phyloP scores from a whole-genome alignment of 2,797 vertebrate genomes.

The Etheostoma nigrum region DNA sequence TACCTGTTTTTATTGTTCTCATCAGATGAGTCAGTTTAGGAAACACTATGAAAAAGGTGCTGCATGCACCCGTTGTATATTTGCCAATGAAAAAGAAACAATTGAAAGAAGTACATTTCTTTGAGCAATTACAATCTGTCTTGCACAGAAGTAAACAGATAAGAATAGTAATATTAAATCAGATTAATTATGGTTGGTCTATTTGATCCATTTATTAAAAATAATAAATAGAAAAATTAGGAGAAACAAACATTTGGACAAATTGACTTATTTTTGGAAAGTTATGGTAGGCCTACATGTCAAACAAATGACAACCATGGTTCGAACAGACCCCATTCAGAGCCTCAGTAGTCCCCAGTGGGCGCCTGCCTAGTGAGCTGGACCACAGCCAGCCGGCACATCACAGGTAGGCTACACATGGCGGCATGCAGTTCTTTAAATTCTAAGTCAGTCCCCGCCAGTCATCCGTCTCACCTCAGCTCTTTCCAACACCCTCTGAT shows the following conservation, averaged over 20 bases:
- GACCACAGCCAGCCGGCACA: slow-evolving; percentile 74
- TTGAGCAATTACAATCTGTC: background rate
- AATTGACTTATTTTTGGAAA: background rate
- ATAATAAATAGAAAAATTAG: background rate
- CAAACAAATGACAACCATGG: slow-evolving; percentile 6
- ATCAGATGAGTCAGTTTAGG: slow-evolving; percentile 26
- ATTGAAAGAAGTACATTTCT: background rate
- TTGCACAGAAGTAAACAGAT: background rate
- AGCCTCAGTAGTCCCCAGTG: slow-evolving; percentile 35
- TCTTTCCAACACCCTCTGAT: slow-evolving; percentile 15
- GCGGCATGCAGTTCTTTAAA: slow-evolving; percentile 28
- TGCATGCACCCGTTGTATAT: background rate
- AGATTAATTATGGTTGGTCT: background rate
- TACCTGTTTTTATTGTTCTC: slow-evolving; percentile 8
- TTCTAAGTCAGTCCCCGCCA: slow-evolving; percentile 27
- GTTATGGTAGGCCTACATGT: background rate
- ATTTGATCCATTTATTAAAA: background rate
- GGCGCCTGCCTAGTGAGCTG: slow-evolving; percentile 63
- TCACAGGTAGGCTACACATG: slow-evolving; percentile 64
- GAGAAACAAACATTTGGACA: background rate
- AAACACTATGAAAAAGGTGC: slow-evolving; percentile 9
- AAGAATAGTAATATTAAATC: background rate
- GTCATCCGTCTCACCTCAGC: slow-evolving; percentile 18
- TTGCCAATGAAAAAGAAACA: background rate
- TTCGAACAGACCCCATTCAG: slow-evolving; percentile 24